phyloP scores from a whole-genome alignment of 2,888 invertebrate genomes.

The Chymomyza caudatula region DNA sequence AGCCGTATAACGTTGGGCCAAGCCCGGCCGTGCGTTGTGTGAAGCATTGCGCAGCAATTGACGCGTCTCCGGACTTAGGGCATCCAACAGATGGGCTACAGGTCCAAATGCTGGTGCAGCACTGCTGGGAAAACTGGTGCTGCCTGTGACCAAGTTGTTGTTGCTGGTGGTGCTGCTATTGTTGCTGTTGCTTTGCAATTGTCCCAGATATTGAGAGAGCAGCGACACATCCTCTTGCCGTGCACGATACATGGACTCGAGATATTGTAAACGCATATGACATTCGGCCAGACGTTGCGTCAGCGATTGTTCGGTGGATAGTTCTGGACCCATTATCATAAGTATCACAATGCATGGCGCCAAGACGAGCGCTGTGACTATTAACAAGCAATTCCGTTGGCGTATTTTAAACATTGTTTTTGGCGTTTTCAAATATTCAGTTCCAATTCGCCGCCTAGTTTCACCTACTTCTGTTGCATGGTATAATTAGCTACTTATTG shows the following conservation, averaged over 20 bases:
- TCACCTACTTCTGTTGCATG: conserved; percentile 4
- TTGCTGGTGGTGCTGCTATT: conserved; percentile 51
- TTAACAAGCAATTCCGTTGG: conserved; percentile 81
- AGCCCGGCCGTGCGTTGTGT: conserved; percentile 34
- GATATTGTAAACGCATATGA: conserved; percentile 86
- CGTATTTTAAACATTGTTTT: conserved; percentile 75
- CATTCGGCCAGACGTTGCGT: conserved; percentile 86
- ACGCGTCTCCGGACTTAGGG: conserved; percentile 78
- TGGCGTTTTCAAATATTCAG: not conserved
- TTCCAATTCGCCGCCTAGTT: conserved; percentile 12
- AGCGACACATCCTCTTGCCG: conserved; percentile 87
- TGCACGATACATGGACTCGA: conserved; percentile 87
- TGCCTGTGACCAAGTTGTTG: not conserved
- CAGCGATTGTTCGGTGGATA: conserved; percentile 83
- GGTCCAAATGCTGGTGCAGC: conserved; percentile 6
- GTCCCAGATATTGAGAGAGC: conserved; percentile 83
- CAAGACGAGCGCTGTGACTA: conserved; percentile 80
- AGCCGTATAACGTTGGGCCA: conserved; percentile 75
- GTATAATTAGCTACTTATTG: conserved; percentile 5
- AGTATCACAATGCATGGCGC: conserved; percentile 80
- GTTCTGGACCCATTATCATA: conserved; percentile 79
- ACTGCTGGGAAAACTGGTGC: conserved; percentile 25
- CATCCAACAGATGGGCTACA: conserved; percentile 71
- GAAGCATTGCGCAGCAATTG: conserved; percentile 79
- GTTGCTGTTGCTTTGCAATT: conserved; percentile 59